Evolutionary conservation across 2,797 vertebrate genomes (phyloP), one percentile per base, ranked within the genome.

Genomic region (Falco novaeseelandiae): DNA sequence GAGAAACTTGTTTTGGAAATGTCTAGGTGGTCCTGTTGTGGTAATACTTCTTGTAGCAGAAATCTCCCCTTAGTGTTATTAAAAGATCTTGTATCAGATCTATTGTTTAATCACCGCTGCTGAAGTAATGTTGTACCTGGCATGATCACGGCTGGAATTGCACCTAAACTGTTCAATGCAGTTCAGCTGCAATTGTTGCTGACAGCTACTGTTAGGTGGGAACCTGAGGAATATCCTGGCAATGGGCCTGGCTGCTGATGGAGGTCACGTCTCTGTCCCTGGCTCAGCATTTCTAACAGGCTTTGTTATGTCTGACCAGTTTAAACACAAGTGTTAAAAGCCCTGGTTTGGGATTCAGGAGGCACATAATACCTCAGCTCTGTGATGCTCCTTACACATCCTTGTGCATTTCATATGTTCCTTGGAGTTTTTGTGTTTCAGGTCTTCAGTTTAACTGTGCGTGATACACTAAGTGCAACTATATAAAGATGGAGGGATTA

Each of bases 341-440:
- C 25, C 32, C 25, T 18, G 19, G 18, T 7, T 22, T 70, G 61
- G 79, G 89, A 71, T 18, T 1, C 2, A 0, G 26, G 65, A 79
- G 34, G 23, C 8, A 23, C 80, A 36, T 5, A 34, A 48, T 18
- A 69, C 29, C 69, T 80, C 65, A 40, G 16, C 59, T 38, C 36
- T 77, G 38, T 22, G 6, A 0, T 0, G 5, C 30, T 78, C n/a
- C 32, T 71, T 21, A 8, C 0, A 0, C 17, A 38, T 71, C 34
- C 54, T 66, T 0, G 0, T 26, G 38, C 30, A 16, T 59, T 62
- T 54, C 1, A 0, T 11, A 2, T 2, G 21, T 48, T 78, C 63
- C 30, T 48, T 34, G 38, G 38, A 77, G 62, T 26, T 82, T 49
- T 49, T 62, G 52, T 76, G 22, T 57, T 86, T 55, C 52, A 25